Percentiles rank a stretch among this genome's conserved stretches.
phyloP scores from a whole-genome alignment of 2,113 vertebrate genomes.

The Trichomycterus rosablanca region DNA sequence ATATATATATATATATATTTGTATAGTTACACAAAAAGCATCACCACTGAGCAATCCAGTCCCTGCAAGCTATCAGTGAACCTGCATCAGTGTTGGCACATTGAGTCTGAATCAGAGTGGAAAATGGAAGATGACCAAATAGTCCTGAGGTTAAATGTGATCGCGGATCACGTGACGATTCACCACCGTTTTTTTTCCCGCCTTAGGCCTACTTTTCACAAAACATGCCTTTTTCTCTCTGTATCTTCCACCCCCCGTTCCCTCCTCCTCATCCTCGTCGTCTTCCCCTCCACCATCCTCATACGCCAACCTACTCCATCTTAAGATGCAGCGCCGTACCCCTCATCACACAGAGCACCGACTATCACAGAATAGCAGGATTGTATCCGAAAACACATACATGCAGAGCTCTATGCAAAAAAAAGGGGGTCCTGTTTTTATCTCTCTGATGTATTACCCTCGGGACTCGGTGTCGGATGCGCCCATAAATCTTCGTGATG shows the following conservation, averaged over 20 bases:
- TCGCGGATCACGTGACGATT: background rate
- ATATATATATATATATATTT: too few relatives aligned
- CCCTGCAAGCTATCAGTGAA: background rate
- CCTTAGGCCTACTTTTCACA: slow-evolving; percentile 6
- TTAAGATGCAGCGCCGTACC: slow-evolving; percentile 39
- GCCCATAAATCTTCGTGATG: slow-evolving; percentile 60
- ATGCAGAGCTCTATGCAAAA: slow-evolving; percentile 4
- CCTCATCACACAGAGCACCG: slow-evolving; percentile 2
- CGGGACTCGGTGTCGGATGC: slow-evolving; percentile 36
- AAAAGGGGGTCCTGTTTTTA: slow-evolving; percentile 27
- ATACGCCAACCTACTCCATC: slow-evolving; percentile 46
- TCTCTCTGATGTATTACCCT: slow-evolving; percentile 42
- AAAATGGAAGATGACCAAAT: slow-evolving; percentile 3
- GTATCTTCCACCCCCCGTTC: background rate
- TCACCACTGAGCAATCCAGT: background rate
- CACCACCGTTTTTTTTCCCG: too few relatives aligned
- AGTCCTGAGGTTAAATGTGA: slow-evolving; percentile 8
- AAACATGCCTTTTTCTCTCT: slow-evolving; percentile 1
- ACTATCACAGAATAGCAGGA: background rate
- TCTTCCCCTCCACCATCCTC: slow-evolving; percentile 42
- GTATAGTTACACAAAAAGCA: too few relatives aligned
- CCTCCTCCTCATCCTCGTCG: slow-evolving; percentile 11
- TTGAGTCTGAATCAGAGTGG: background rate
- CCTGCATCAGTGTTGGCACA: background rate
- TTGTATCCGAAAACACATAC: background rate